A percentile compares a stretch with the other conserved stretches of the same genome.
Conservation (phyloP, 1,140 invertebrate species). For the Drosophila paulistorum region DNA sequence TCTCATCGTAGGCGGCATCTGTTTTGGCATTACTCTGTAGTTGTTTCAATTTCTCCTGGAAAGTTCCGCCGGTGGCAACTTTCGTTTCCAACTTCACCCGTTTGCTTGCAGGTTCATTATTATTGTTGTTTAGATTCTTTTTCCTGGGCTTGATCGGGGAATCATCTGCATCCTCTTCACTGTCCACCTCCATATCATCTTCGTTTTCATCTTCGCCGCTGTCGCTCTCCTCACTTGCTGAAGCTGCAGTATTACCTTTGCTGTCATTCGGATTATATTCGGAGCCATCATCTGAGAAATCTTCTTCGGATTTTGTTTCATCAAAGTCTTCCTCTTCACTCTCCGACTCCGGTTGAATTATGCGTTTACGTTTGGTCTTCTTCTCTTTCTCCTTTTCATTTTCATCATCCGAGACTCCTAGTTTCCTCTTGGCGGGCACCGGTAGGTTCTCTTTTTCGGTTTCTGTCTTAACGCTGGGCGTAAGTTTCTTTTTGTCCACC, state of each 20-base stretch:
- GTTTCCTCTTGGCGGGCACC: slow-evolving; percentile 41
- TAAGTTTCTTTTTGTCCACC: slow-evolving; percentile 82
- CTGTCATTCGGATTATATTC: slow-evolving; percentile 60
- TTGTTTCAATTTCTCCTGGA: slow-evolving; percentile 69
- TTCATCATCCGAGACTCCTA: slow-evolving; percentile 53
- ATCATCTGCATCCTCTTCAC: slow-evolving; percentile 30
- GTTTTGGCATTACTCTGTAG: slow-evolving; percentile 67
- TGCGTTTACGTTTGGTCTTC: slow-evolving; percentile 74
- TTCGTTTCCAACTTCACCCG: slow-evolving; percentile 58
- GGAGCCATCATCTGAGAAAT: slow-evolving; percentile 61
- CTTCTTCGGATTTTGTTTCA: slow-evolving; percentile 56
- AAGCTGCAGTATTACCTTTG: slow-evolving; percentile 51
- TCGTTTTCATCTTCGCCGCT: slow-evolving; percentile 47
- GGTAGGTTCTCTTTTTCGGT: slow-evolving; percentile 59
- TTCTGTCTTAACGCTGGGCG: slow-evolving; percentile 51
- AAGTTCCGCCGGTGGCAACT: slow-evolving; percentile 46
- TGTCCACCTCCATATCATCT: slow-evolving; percentile 21
- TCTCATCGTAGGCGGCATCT: slow-evolving; percentile 69
- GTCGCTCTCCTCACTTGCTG: slow-evolving; percentile 35
- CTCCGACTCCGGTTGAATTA: slow-evolving; percentile 84
- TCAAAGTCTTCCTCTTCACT: slow-evolving; percentile 76
- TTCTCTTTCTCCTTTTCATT: slow-evolving; percentile 77
- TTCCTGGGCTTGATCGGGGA: slow-evolving; percentile 47
- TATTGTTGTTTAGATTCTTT: slow-evolving; percentile 40
- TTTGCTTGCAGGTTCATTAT: slow-evolving; percentile 52